A percentile compares a stretch with the other conserved stretches of the same genome.
These are phyloP conservation scores for Hystrix cristata DNA, from an alignment of 2,113 vertebrate genomes.

Conservation along the genomic window DNA sequence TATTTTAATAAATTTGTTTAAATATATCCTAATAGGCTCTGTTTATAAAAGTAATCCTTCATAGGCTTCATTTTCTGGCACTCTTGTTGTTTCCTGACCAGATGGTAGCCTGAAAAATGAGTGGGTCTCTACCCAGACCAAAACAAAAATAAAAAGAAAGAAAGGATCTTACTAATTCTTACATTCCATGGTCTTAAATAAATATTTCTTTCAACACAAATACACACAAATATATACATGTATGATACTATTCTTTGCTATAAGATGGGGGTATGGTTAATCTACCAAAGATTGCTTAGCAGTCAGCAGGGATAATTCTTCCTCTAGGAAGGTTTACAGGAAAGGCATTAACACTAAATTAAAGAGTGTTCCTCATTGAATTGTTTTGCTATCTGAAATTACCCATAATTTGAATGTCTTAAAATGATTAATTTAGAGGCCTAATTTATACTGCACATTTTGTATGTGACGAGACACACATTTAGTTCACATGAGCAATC, in stretches of 20 bases:
- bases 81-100: neutral
- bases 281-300: neutral
- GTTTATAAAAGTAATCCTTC: constrained; percentile 10
- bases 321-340: neutral
- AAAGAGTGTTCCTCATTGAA: neutral
- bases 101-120: constrained; percentile 55
- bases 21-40: neutral
- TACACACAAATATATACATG: neutral
- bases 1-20: neutral
- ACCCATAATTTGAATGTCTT: neutral
- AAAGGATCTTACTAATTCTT: neutral
- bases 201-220: constrained; percentile 21
- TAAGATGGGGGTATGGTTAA: neutral
- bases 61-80: neutral
- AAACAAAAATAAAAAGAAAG: constrained; percentile 33
- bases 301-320: neutral
- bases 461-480: neutral
- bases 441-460: neutral
- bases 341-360: neutral
- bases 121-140: neutral
- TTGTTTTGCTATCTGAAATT: constrained; percentile 24
- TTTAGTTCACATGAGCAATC: neutral
- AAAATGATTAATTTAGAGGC: constrained; percentile 21
- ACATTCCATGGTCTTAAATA: neutral
- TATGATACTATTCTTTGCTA: neutral